A percentile compares a stretch with the other conserved stretches of the same genome.
These are phyloP conservation scores for Polydrusus tereticollis DNA, from an alignment of 2,888 invertebrate genomes.

Conservation along the genomic window DNA sequence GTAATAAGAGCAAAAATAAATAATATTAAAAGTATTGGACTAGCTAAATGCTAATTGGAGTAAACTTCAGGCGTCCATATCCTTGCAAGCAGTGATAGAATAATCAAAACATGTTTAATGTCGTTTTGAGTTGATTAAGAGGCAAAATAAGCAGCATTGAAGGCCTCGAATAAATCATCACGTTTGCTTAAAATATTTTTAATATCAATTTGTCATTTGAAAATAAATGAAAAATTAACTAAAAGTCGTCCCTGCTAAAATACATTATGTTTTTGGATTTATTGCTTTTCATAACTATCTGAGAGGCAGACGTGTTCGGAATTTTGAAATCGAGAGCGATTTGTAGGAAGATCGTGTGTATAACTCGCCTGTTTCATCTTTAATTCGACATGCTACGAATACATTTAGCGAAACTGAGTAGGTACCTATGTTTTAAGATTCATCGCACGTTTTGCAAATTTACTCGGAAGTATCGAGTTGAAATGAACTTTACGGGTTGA, in stretches of 20 bases:
- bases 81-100: too few relatives aligned
- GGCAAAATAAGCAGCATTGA: too few relatives aligned
- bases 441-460: slow-evolving; percentile 37
- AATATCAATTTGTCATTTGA: too few relatives aligned
- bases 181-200: too few relatives aligned
- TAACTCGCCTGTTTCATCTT: slow-evolving; percentile 45
- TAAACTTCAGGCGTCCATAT: too few relatives aligned
- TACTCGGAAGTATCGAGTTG: slow-evolving; percentile 40
- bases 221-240: neutral
- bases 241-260: slow-evolving; percentile 16
- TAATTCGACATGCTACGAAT: slow-evolving; percentile 45
- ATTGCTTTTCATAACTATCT: slow-evolving; percentile 51
- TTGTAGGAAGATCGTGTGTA: slow-evolving; percentile 49
- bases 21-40: too few relatives aligned
- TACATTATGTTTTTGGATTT: slow-evolving; percentile 52
- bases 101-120: too few relatives aligned
- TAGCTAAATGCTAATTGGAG: too few relatives aligned
- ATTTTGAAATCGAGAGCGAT: slow-evolving; percentile 46
- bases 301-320: slow-evolving; percentile 51
- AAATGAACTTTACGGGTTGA: slow-evolving; percentile 31
- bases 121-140: too few relatives aligned
- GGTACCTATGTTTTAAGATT: slow-evolving; percentile 34
- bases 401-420: slow-evolving; percentile 27
- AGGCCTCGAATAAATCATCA: too few relatives aligned
- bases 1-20: too few relatives aligned